Conservation (phyloP, 1,140 invertebrate genomes). For the Trichonephila clavata region DNA sequence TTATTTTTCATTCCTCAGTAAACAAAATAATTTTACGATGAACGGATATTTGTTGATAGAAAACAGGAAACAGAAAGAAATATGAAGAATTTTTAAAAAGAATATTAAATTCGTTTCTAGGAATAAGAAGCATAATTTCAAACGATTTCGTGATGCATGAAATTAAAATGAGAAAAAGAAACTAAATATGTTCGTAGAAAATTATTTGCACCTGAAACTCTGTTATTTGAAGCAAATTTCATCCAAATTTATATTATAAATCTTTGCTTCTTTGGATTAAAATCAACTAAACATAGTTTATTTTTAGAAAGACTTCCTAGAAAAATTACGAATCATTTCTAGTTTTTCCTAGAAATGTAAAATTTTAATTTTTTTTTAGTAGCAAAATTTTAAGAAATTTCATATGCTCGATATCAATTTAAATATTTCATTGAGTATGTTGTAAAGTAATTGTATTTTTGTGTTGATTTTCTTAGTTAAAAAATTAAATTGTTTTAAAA, state of each 20-base stretch:
- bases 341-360: too few species aligned
- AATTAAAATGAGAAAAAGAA: background rate
- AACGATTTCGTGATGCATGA: background rate
- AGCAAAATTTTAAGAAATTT: too few species aligned
- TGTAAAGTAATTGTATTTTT: too few species aligned
- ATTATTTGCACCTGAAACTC: background rate
- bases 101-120: background rate
- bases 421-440: too few species aligned
- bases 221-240: background rate
- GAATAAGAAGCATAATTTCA: background rate
- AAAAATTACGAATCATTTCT: too few species aligned
- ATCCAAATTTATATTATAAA: background rate
- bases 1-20: background rate
- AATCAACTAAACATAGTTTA: too few species aligned
- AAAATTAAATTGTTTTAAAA: too few species aligned
- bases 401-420: too few species aligned
- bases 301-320: too few species aligned
- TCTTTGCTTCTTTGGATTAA: background rate
- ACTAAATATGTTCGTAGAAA: background rate
- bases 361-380: too few species aligned
- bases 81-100: background rate
- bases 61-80: background rate
- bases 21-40: background rate
- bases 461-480: too few species aligned
- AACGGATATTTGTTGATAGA: background rate